Conservation (phyloP, 2,797 vertebrate species). For the Mormyrops attenuatus region DNA sequence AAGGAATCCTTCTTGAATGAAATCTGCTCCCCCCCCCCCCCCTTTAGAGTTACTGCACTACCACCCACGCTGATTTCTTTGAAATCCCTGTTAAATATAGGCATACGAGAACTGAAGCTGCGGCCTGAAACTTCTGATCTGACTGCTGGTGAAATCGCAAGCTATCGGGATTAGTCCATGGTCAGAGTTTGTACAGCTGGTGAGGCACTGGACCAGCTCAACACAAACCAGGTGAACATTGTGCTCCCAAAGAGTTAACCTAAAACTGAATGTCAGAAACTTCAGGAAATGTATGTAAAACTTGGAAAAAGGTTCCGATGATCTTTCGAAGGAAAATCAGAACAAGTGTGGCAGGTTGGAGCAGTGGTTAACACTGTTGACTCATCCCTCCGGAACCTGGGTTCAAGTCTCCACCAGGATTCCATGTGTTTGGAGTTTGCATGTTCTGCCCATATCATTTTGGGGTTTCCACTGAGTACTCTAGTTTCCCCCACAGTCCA, state of each 20-base stretch:
- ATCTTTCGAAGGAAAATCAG: not conserved
- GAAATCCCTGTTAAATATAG: constrained; percentile 20
- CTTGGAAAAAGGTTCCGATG: not conserved
- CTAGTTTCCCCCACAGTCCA: not conserved
- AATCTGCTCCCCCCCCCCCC: not conserved
- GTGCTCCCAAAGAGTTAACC: not conserved
- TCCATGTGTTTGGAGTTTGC: not conserved
- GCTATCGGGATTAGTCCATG: not conserved
- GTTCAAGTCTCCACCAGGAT: not conserved
- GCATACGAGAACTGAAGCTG: not conserved
- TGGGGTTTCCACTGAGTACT: not conserved
- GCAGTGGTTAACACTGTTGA: not conserved
- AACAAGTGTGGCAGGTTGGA: not conserved
- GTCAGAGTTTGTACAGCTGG: not conserved
- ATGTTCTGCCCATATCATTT: not conserved
- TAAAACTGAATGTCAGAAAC: not conserved
- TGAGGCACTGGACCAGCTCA: not conserved
- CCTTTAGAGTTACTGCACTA: not conserved
- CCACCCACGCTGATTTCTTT: constrained; percentile 15
- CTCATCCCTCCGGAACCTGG: not conserved
- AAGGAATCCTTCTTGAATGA: not conserved
- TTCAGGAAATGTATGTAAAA: not conserved
- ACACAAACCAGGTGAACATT: not conserved
- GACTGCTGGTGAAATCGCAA: not conserved
- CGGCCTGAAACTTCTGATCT: constrained; percentile 7